Evolutionary conservation across 1,140 invertebrate species (phyloP), one percentile per base, ranked within the genome.

Genomic region (Euura saliciscinereae): DNA sequence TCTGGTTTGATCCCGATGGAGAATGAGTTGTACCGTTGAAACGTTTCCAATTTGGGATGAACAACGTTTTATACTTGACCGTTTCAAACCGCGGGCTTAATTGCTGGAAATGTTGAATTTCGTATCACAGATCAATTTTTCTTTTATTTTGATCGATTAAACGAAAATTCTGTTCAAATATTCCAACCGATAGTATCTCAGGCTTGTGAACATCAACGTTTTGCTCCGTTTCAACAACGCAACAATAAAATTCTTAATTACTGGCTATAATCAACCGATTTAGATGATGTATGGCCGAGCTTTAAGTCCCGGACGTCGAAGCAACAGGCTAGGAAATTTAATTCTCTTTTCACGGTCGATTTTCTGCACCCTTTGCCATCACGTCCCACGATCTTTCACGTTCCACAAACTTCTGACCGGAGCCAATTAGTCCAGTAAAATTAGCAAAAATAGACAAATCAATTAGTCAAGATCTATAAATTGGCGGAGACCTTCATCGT

Each of bases 231-330:
- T 28, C 0, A 28, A 28, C 28, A 28, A 8, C 5, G 6, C 3
- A 4, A n/a, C 51, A 6, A 59, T 59, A 59, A 59, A 59, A 59
- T 59, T 59, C 51, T 59, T 59, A 59, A 59, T 59, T n/a, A 59
- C 51, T 8, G 13, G 51, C 3, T 59, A 4, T 59, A 59, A 59
- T 59, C 51, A 59, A 2, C 51, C 51, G 8, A 59, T 4, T 59
- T 0, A n/a, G 51, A n/a, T 3, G 2, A 59, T 11, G 51, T 59
- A n/a, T 59, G 3, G 51, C 51, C 51, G 28, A 28, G 28, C 51
- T 59, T n/a, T 8, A 59, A 59, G 13, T 1, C 13, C 51, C 8
- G 51, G 8, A 8, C 13, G 8, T 8, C 3, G 51, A 59, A 59
- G 51, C 51, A 59, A 59, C 51, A 59, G 51, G 51, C 51, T 11